Percentiles rank a stretch among this genome's conserved stretches.
Evolutionary conservation across 2,888 invertebrate genomes (phyloP).

Genomic region (Watsonalla cultraria): DNA sequence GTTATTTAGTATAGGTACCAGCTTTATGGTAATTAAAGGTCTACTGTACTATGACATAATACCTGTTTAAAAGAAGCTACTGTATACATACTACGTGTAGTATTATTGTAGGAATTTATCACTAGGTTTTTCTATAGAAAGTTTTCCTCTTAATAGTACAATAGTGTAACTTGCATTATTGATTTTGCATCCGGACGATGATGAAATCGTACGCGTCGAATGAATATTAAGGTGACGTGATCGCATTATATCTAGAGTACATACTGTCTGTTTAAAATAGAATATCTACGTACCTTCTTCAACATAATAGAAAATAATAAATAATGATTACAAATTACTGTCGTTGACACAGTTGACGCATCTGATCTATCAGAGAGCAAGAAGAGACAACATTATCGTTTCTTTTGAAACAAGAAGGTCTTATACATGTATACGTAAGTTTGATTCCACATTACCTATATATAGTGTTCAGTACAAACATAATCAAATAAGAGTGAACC

Average conservation of each 20-base stretch:
- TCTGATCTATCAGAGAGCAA: too few species aligned
- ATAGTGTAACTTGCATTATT: not conserved
- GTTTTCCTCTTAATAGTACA: conserved; percentile 3
- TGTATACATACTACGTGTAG: not conserved
- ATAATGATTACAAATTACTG: too few species aligned
- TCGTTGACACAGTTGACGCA: too few species aligned
- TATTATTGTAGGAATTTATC: conserved; percentile 12
- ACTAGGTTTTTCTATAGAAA: conserved; percentile 18
- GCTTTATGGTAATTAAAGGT: not conserved
- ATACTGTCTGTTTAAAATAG: not conserved
- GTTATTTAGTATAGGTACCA: not conserved
- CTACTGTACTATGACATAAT: not conserved
- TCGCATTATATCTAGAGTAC: not conserved
- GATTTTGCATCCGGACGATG: conserved; percentile 3
- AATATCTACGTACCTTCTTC: conserved; percentile 18
- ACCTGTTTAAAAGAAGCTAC: too few species aligned
- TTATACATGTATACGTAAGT: too few species aligned
- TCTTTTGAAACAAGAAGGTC: too few species aligned
- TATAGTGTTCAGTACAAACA: too few species aligned
- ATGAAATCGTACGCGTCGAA: not conserved
- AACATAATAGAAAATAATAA: conserved; percentile 11
- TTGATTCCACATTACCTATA: too few species aligned
- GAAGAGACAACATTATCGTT: too few species aligned
- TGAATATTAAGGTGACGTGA: not conserved
- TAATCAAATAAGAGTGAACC: too few species aligned